These are phyloP conservation scores for Ceraclea dissimilis DNA, from an alignment of 2,888 invertebrate species.

Conservation along the genomic window DNA sequence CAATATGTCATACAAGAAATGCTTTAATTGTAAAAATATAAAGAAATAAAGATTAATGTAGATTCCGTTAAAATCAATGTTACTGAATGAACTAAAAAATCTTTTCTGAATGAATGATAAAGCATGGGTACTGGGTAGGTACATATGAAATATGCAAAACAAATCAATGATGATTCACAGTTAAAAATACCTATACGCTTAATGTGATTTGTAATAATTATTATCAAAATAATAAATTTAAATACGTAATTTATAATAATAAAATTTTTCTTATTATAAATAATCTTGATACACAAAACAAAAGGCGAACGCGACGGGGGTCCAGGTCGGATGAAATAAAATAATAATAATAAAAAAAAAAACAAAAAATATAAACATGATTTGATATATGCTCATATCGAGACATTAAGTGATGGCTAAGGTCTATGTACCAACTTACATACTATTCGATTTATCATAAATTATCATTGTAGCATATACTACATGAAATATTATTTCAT, in stretches of 20 bases:
- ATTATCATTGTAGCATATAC: background rate
- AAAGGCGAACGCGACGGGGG: slow-evolving; percentile 1
- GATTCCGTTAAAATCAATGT: too few relatives aligned
- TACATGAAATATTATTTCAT: background rate
- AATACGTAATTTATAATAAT: too few relatives aligned
- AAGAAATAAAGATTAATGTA: too few relatives aligned
- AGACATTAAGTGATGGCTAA: background rate
- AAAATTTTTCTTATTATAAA: slow-evolving; percentile 4
- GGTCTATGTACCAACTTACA: background rate
- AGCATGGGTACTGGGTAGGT: too few relatives aligned
- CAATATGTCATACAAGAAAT: too few relatives aligned
- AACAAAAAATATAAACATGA: background rate
- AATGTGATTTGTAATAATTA: background rate
- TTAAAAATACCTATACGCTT: too few relatives aligned
- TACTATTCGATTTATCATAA: background rate
- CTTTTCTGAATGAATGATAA: too few relatives aligned
- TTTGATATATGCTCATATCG: background rate
- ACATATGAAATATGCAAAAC: too few relatives aligned
- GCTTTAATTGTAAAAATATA: too few relatives aligned
- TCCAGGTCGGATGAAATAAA: background rate
- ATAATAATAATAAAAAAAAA: background rate
- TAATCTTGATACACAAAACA: slow-evolving; percentile 8
- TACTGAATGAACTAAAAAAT: too few relatives aligned
- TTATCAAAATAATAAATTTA: slow-evolving; percentile 3
- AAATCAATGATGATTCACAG: background rate